phyloP scores from a whole-genome alignment of 2,113 vertebrate genomes.

The Hucho hucho region DNA sequence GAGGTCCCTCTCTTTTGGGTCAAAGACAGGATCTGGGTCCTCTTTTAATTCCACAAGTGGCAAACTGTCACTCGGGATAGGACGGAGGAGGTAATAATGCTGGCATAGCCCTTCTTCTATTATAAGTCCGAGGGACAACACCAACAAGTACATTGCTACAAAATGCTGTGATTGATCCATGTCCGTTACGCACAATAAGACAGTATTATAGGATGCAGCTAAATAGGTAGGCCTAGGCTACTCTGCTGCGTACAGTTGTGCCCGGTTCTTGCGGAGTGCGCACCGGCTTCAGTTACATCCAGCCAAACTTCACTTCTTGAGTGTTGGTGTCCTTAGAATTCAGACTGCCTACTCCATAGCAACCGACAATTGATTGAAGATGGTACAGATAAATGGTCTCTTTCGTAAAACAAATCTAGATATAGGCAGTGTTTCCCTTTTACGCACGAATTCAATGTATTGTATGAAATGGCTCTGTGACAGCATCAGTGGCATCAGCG shows the following conservation, averaged over 20 bases:
- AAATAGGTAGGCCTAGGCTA: neutral
- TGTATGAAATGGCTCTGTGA: neutral
- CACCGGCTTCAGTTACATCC: constrained; percentile 59
- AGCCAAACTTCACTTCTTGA: constrained; percentile 15
- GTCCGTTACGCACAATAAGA: constrained; percentile 23
- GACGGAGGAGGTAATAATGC: constrained; percentile 93
- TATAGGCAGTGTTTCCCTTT: neutral
- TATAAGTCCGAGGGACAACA: constrained; percentile 82
- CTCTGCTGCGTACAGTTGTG: neutral
- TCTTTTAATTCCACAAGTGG: constrained; percentile 93
- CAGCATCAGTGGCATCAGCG: constrained; percentile 25
- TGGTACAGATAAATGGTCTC: no score
- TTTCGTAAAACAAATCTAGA: neutral
- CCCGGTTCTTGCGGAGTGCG: constrained; percentile 40
- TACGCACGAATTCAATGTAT: neutral
- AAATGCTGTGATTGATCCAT: constrained; percentile 84
- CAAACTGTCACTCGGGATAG: constrained; percentile 93
- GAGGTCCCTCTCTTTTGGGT: constrained; percentile 92
- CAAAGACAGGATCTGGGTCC: constrained; percentile 92
- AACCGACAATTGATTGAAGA: neutral
- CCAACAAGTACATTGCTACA: constrained; percentile 78
- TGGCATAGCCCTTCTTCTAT: constrained; percentile 80
- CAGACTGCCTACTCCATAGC: constrained; percentile 33
- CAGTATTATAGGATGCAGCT: neutral
- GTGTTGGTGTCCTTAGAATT: constrained; percentile 11